These are phyloP conservation scores for Brachyhypopomus gauderio DNA, from an alignment of 2,113 vertebrate species.

Conservation along the genomic window DNA sequence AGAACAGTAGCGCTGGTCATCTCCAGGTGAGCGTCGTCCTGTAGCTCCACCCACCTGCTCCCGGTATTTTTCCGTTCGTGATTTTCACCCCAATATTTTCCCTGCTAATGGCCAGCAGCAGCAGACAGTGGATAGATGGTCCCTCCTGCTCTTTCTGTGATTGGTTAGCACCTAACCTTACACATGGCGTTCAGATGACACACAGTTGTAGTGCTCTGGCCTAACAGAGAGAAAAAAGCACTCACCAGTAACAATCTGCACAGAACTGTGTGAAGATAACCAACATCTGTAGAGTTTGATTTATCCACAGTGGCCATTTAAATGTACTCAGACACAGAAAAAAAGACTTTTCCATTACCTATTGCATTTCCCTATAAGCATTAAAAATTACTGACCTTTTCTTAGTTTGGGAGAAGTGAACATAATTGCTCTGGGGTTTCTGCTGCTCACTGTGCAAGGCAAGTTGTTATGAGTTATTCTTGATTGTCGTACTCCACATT, in stretches of 20 bases:
- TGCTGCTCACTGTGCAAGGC: neutral
- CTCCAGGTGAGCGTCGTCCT: neutral
- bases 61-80: constrained; percentile 7
- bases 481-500: neutral
- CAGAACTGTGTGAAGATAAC: neutral
- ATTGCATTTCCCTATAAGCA: neutral
- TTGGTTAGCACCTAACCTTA: constrained; percentile 37
- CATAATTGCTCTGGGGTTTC: neutral
- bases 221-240: neutral
- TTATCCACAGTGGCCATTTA: neutral
- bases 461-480: neutral
- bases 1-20: neutral
- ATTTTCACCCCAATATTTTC: constrained; percentile 17
- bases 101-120: neutral
- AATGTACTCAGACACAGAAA: neutral
- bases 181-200: neutral
- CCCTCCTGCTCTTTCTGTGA: constrained; percentile 13
- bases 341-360: constrained; percentile 10
- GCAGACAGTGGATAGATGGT: neutral
- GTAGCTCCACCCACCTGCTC: neutral
- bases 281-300: neutral
- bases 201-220: constrained; percentile 26
- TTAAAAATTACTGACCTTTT: constrained; percentile 16
- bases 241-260: neutral
- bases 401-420: neutral